Evolutionary conservation across 2,888 invertebrate genomes (phyloP).

Genomic region (Hirudinaria manillensis): DNA sequence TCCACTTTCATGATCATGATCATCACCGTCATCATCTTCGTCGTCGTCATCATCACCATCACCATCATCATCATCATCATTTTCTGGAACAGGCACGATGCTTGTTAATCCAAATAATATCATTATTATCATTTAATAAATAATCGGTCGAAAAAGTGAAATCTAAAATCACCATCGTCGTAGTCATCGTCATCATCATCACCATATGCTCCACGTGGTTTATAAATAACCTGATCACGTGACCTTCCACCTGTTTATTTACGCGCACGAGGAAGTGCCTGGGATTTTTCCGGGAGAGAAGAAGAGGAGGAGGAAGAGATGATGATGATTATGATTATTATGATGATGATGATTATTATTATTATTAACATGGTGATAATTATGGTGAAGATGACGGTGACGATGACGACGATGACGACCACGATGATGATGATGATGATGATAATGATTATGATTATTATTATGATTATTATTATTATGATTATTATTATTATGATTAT

Average conservation of each 20-base stretch:
- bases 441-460: constrained; percentile 30
- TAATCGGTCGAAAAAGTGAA: too few species aligned
- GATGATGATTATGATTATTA: constrained; percentile 31
- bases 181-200: background rate
- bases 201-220: background rate
- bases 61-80: constrained; percentile 3
- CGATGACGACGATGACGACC: constrained; percentile 66
- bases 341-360: constrained; percentile 29
- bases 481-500: constrained; percentile 22
- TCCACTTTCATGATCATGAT: background rate
- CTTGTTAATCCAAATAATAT: too few species aligned
- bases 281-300: background rate
- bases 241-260: too few species aligned
- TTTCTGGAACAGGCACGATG: too few species aligned
- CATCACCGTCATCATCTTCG: constrained; percentile 1
- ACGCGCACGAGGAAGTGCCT: background rate
- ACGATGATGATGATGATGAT: constrained; percentile 44
- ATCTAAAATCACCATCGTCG: background rate
- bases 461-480: constrained; percentile 31
- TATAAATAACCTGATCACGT: too few species aligned
- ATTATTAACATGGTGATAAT: constrained; percentile 12
- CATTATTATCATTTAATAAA: too few species aligned
- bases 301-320: constrained; percentile 18
- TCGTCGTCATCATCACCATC: background rate
- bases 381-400: constrained; percentile 58